phyloP scores from a whole-genome alignment of 2,113 vertebrate species.

The Neoarius graeffei region DNA sequence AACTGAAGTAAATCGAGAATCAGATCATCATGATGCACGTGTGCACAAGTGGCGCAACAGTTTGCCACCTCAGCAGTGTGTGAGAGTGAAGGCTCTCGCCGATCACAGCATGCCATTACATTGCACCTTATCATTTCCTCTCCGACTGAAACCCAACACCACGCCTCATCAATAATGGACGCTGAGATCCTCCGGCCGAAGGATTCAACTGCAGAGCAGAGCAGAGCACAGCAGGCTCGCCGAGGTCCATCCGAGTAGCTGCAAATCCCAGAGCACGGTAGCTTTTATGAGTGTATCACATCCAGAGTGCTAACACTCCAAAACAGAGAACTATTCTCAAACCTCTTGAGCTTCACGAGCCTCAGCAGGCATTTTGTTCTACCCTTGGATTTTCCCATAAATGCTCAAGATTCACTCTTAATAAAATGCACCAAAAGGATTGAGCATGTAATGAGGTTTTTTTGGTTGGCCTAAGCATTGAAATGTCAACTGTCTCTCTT shows the following conservation, averaged over 20 bases:
- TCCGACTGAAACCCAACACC: slow-evolving; percentile 72
- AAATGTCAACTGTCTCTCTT: slow-evolving; percentile 70
- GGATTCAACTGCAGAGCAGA: slow-evolving; percentile 62
- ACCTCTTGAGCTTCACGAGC: slow-evolving; percentile 14
- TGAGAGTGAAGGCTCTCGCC: slow-evolving; percentile 68
- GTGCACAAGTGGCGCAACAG: slow-evolving; percentile 48
- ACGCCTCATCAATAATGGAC: slow-evolving; percentile 74
- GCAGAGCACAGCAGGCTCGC: slow-evolving; percentile 41
- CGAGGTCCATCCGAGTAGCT: slow-evolving; percentile 47
- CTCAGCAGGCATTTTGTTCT: slow-evolving; percentile 67
- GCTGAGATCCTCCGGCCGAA: slow-evolving; percentile 67
- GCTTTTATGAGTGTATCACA: slow-evolving; percentile 50
- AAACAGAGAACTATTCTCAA: slow-evolving; percentile 32
- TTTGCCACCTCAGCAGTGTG: slow-evolving; percentile 71
- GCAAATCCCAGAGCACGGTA: slow-evolving; percentile 19
- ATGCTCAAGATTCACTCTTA: slow-evolving; percentile 67
- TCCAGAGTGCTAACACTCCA: slow-evolving; percentile 50
- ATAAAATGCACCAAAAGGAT: slow-evolving; percentile 71
- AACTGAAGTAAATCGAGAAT: slow-evolving; percentile 28
- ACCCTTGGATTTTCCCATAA: slow-evolving; percentile 63
- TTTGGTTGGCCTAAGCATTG: slow-evolving; percentile 57
- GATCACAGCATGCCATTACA: slow-evolving; percentile 72
- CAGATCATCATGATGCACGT: slow-evolving; percentile 20
- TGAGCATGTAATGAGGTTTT: slow-evolving; percentile 69
- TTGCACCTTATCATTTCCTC: slow-evolving; percentile 77